Evolutionary conservation across 1,140 invertebrate genomes (phyloP).

Genomic region (Oryctes rhinoceros): DNA sequence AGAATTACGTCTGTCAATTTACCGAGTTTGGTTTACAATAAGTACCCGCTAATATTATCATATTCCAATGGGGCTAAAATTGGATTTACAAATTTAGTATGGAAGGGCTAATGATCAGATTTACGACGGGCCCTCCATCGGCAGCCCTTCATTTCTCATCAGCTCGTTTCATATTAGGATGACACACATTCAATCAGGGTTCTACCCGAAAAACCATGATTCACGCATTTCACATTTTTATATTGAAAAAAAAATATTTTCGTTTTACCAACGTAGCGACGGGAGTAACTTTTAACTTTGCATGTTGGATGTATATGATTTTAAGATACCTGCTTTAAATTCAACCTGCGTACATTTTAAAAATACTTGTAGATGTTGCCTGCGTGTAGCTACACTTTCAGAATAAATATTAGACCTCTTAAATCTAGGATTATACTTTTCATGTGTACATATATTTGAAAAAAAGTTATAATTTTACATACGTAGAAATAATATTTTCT

Average conservation of each 20-base stretch:
- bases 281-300: not conserved
- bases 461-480: slow-evolving; percentile 14
- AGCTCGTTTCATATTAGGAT: slow-evolving; percentile 24
- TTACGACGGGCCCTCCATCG: not conserved
- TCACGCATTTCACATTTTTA: not conserved
- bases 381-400: slow-evolving; percentile 28
- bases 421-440: slow-evolving; percentile 28
- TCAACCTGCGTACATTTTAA: slow-evolving; percentile 29
- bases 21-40: slow-evolving; percentile 40
- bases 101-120: slow-evolving; percentile 33
- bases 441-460: not conserved
- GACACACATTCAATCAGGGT: slow-evolving; percentile 28
- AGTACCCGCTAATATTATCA: slow-evolving; percentile 37
- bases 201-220: not conserved
- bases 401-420: slow-evolving; percentile 22
- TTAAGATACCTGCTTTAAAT: slow-evolving; percentile 5
- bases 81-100: slow-evolving; percentile 36
- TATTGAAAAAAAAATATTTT: not conserved
- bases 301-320: slow-evolving; percentile 36
- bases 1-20: slow-evolving; percentile 36
- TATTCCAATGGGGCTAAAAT: slow-evolving; percentile 23
- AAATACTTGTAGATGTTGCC: slow-evolving; percentile 46
- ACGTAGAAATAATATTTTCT: slow-evolving; percentile 1
- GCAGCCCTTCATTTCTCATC: not conserved
- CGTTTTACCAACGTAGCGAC: not conserved